These are phyloP conservation scores for Ornithorhynchus anatinus DNA, from an alignment of 2,113 vertebrate genomes.

Conservation along the genomic window DNA sequence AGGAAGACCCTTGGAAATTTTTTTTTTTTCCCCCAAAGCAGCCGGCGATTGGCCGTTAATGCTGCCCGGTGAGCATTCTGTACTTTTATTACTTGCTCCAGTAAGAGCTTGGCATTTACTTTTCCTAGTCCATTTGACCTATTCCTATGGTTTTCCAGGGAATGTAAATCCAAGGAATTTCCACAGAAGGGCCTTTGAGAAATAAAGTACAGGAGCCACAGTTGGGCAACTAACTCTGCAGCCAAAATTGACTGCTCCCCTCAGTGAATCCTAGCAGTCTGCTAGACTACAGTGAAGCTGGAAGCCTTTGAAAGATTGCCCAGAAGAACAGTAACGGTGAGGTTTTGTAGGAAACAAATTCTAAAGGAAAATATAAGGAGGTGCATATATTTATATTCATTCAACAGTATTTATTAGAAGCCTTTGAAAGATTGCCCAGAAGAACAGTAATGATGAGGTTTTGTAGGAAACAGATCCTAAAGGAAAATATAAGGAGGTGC, in stretches of 20 bases:
- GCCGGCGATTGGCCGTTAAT: slow-evolving; percentile 9
- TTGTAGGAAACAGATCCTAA: not conserved
- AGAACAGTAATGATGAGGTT: not conserved
- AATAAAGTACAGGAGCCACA: slow-evolving; percentile 58
- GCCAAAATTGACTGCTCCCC: slow-evolving; percentile 40
- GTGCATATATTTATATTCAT: no score
- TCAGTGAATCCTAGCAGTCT: no score
- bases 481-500: not conserved
- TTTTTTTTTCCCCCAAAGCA: not conserved
- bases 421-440: not conserved
- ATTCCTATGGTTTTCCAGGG: not conserved
- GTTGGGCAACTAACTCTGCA: slow-evolving; percentile 51
- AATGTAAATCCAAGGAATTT: slow-evolving; percentile 28
- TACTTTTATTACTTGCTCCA: not conserved
- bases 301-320: not conserved
- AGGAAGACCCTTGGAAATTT: slow-evolving; percentile 31
- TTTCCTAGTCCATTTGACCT: not conserved
- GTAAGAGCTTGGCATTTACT: not conserved
- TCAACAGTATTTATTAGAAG: no score
- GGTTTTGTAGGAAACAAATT: not conserved
- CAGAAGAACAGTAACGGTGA: not conserved
- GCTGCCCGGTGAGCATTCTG: rapidly evolving
- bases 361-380: not conserved
- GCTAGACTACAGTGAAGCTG: no score
- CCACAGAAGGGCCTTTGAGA: slow-evolving; percentile 49